Base-by-base conservation (phyloP, 2,888 invertebrate genomes). In the Alcis repandata region DNA sequence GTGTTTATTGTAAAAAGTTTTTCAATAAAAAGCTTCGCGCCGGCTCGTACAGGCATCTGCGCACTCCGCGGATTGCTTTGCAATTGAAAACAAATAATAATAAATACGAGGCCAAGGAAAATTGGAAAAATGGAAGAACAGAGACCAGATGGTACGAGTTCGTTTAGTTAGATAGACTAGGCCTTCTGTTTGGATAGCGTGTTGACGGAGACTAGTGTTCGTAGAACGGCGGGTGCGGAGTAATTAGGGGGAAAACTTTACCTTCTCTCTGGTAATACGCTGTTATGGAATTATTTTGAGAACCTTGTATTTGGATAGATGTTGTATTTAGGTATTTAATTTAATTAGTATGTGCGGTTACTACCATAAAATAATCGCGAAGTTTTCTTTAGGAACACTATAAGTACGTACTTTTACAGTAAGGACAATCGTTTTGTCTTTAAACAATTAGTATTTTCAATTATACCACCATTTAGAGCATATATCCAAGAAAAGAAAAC, bases 1-100 rank as follows among this genome's bases (percentile, higher is more conserved):
- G 20, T 61, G 59, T 59, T 60, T 59, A 61, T 61, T 61, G 46
- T 52, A 51, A 46, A 33, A 66, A 57, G 46, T 61, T 66, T 61
- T 61, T 33, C 65, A 57, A 61, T 66, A 66, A 52, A 66, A 60
- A 56, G n/a, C 49, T 49, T 33, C 17, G n/a, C 49, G 15, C 11
- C 84, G 9, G 1, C 43, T 43, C 19, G 81, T 85, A 86, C 88
- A 81, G 75, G 83, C 90, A 90, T 88, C 90, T 90, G 90, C 89
- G 84, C 84, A 85, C 85, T 82, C 86, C 86, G 80, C 84, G 90
- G 91, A 91, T 91, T 91, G 89, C 89, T 91, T 89, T 87, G 90
- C 91, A 90, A 92, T 91, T 91, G 91, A 91, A 91, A 91, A 91
- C 91, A 91, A 92, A 92, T 91, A 91, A 91, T 89, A 91, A 91